Percentiles rank a stretch among this genome's conserved stretches.
Evolutionary conservation across 2,113 vertebrate species (phyloP).

Genomic region (Mastomys coucha): DNA sequence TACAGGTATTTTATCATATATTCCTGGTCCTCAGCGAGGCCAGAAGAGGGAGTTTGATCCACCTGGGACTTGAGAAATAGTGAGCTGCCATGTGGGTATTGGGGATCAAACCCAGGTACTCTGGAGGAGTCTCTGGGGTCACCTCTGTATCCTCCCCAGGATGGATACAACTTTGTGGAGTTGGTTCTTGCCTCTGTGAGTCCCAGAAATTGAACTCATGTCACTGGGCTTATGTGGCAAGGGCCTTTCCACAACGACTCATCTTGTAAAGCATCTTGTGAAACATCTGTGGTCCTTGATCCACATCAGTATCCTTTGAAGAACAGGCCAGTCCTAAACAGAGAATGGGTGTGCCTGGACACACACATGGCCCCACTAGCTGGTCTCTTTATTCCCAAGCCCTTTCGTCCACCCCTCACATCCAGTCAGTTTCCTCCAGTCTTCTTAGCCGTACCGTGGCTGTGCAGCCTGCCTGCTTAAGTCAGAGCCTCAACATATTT

Average conservation of each 20-base stretch:
- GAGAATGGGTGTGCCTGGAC: background rate
- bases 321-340: background rate
- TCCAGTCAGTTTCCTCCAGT: background rate
- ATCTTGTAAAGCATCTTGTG: background rate
- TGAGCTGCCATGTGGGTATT: background rate
- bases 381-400: background rate
- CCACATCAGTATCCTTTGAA: background rate
- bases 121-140: background rate
- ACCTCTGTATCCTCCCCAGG: background rate
- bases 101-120: background rate
- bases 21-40: background rate
- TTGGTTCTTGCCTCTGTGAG: background rate
- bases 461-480: background rate
- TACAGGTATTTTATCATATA: background rate
- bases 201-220: background rate
- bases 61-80: background rate
- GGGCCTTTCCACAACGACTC: background rate
- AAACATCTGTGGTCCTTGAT: constrained; percentile 16
- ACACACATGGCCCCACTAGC: background rate
- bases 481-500: background rate
- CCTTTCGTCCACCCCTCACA: background rate
- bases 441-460: background rate
- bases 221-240: background rate
- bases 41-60: background rate
- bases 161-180: background rate